Percentiles rank a stretch among this genome's conserved stretches.
These are phyloP conservation scores for Sakesphorus luctuosus DNA, from an alignment of 2,113 vertebrate genomes.

Conservation along the genomic window DNA sequence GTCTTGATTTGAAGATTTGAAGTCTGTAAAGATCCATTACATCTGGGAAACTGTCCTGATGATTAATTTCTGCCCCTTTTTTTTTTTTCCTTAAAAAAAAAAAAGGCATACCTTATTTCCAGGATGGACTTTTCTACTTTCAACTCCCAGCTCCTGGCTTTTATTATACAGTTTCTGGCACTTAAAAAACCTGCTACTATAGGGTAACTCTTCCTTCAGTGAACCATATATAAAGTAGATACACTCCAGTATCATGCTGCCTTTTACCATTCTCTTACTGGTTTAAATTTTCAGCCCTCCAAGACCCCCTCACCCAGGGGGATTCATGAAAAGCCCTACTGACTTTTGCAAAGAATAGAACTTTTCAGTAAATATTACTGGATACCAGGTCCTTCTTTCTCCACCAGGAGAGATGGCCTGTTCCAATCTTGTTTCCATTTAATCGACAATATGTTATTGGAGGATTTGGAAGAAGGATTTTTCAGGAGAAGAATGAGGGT, in stretches of 20 bases:
- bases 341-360: background rate
- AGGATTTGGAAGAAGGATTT: background rate
- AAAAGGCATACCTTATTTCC: background rate
- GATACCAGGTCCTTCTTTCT: background rate
- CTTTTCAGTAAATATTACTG: background rate
- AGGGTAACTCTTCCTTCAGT: background rate
- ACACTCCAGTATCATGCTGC: background rate
- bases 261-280: background rate
- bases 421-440: background rate
- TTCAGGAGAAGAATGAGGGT: background rate
- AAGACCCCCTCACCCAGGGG: background rate
- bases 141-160: background rate
- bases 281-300: background rate
- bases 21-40: background rate
- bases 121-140: background rate
- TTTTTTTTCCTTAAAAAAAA: background rate
- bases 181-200: background rate
- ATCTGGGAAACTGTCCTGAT: background rate
- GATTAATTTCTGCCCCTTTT: background rate
- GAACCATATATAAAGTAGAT: background rate
- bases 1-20: background rate
- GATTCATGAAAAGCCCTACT: background rate
- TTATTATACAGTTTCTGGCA: fast-evolving
- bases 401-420: background rate
- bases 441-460: background rate